Base-by-base conservation (phyloP, 2,797 vertebrate genomes). In the Thaleichthys pacificus region DNA sequence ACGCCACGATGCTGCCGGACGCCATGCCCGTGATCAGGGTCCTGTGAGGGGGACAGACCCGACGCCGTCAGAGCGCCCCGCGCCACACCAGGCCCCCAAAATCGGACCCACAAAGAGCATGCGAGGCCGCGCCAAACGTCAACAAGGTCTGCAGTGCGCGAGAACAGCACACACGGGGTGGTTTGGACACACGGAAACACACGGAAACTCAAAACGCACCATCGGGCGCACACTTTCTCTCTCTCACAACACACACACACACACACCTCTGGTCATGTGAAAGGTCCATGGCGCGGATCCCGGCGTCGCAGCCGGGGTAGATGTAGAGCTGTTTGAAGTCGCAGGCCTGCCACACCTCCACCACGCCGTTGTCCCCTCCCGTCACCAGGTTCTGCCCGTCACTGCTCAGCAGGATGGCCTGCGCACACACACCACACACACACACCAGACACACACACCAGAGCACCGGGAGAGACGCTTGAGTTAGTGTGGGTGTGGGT, bases 241-340 rank as follows among this genome's bases (percentile, higher is more conserved):
- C 5, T 32, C 30, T 54, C 60, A 51, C 61, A 64, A 64, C 17
- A 30, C 62, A 57, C 28, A 35, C n/a, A 57, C 51, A 24, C n/a
- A 26, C 82, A 93, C 77, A 98, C 98, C 98, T 97, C 95, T 99
- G 98, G 93, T 99, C 98, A 66, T 99, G 97, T 77, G 98, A 99
- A 71, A 99, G 90, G 91, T 99, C 98, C 97, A 98, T 98, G 68
- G 98, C 97, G 62, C 98, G 94, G 84, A 99, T 98, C 80, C 97
- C 97, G 28, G 98, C 98, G 73, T 99, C 98, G 82, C 98, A 99
- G 77, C 98, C 98, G 0, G 98, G 98, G 84, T 99, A 99, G 90
- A 99, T 96, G 87, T 99, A 99, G 76, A 99, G 96, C 91, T 98
- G 97, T 86, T 99, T 99, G 89, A 99, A 98, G 93, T 99, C 97